Base-by-base conservation (phyloP, 2,797 vertebrate genomes). In the Rhabdomys pumilio region DNA sequence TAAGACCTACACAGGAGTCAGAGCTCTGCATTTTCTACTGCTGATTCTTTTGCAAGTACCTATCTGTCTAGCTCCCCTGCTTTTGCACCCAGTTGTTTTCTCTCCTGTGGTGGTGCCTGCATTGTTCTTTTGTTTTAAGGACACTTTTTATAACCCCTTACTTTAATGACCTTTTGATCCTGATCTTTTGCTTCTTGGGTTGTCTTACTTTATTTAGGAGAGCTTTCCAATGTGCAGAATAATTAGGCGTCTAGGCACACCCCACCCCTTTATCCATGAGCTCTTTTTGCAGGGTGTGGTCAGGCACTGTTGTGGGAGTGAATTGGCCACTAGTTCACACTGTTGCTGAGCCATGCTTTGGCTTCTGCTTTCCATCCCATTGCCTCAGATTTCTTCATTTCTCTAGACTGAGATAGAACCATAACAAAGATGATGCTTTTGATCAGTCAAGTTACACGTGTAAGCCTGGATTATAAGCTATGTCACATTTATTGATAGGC, bases 161-260 rank as follows among this genome's bases (percentile, higher is more conserved):
- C 38, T 29, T 72, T 26, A 31, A 10, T 22, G 83, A 7, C 3
- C 15, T 67, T 95, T 80, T 65, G 81, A 47, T 11, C 38, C 72
- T 94, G 81, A 41, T 11, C 34, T 81, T 94, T 67, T 67, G 41
- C 29, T 83, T 85, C 79, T 91, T 93, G 41, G 77, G 44, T 2
- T 77, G 9, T 8, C 15, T 79, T 8, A 38, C 15, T 41, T 95
- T 84, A 72, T 59, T 84, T 59, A 57, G 31, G 31, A 92, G 44
- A 5, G 1, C 4, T 87, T 86, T 13, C 12, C 7, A 20, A 6
- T 2, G 2, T 50, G 15, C 31, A 96, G 79, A 87, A 57, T 5
- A 8, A 24, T 44, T 63, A 38, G 55, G 8, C 26, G 6, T 90
- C 22, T 67, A 85, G 5, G 19, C 24, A 26, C 4, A 75, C 9